Percentiles rank a stretch among this genome's conserved stretches.
Evolutionary conservation across 2,113 vertebrate genomes (phyloP).

Genomic region (Megaceryle maxima): DNA sequence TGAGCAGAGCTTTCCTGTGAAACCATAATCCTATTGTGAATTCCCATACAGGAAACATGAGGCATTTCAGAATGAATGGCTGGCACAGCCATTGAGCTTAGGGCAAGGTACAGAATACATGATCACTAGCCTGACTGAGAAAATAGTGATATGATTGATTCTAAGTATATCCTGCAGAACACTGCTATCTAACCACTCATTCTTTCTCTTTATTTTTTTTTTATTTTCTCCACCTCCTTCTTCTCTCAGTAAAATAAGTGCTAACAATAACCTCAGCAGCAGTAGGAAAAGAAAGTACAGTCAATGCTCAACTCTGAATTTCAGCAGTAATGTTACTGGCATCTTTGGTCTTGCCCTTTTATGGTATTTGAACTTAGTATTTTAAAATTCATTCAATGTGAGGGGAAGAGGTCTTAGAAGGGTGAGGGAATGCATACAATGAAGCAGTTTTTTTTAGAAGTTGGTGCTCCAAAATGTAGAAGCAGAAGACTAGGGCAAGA

Average conservation of each 20-base stretch:
- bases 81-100: not conserved
- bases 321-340: not conserved
- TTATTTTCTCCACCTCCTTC: not conserved
- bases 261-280: constrained; percentile 31
- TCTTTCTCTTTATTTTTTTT: not conserved
- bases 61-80: not conserved
- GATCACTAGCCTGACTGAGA: constrained; percentile 1
- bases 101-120: constrained; percentile 17
- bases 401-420: not conserved
- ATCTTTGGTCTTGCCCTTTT: not conserved
- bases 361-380: not conserved
- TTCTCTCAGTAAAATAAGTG: constrained; percentile 27
- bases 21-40: not conserved
- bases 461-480: not conserved
- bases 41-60: not conserved
- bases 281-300: not conserved
- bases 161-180: constrained; percentile 51
- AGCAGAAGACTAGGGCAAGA: not conserved
- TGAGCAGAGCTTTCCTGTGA: not conserved
- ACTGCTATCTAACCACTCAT: constrained; percentile 9
- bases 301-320: not conserved
- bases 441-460: not conserved
- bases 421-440: not conserved
- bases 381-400: not conserved
- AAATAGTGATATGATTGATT: constrained; percentile 35